phyloP scores from a whole-genome alignment of 2,888 invertebrate species.

The Yponomeuta sedellus region DNA sequence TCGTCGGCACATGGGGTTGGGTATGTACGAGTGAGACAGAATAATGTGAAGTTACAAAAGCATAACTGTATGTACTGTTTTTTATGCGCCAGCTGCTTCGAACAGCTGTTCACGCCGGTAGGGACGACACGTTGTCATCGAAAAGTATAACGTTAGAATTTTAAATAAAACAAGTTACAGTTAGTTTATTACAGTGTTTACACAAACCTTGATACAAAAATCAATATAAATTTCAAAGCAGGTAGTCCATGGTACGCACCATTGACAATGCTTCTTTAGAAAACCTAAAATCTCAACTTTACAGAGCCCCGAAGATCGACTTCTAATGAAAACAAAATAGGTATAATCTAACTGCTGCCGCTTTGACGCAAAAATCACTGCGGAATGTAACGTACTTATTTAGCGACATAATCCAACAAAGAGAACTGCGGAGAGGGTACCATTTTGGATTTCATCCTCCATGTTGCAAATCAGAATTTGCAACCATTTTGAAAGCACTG shows the following conservation, averaged over 20 bases:
- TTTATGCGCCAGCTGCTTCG: slow-evolving; percentile 67
- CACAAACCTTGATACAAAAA: neutral
- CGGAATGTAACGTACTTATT: neutral
- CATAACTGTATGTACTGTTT: slow-evolving; percentile 66
- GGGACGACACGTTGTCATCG: slow-evolving; percentile 19
- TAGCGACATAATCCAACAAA: slow-evolving; percentile 31
- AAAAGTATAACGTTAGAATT: neutral
- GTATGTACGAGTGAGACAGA: slow-evolving; percentile 42
- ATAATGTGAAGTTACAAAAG: slow-evolving; percentile 39
- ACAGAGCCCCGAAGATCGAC: neutral
- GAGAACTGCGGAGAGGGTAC: slow-evolving; percentile 58
- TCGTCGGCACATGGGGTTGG: neutral
- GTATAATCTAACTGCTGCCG: neutral
- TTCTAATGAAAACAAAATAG: neutral
- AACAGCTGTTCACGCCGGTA: slow-evolving; percentile 72
- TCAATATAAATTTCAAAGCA: neutral
- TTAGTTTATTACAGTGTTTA: neutral
- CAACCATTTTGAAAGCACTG: slow-evolving; percentile 52
- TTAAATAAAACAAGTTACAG: neutral
- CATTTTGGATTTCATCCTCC: slow-evolving; percentile 75
- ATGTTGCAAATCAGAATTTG: slow-evolving; percentile 69
- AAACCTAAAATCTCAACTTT: neutral
- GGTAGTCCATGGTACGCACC: neutral
- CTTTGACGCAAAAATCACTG: neutral
- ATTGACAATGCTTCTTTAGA: neutral